These are phyloP conservation scores for Cheiracanthium punctorium DNA, from an alignment of 2,888 invertebrate species.

Conservation along the genomic window DNA sequence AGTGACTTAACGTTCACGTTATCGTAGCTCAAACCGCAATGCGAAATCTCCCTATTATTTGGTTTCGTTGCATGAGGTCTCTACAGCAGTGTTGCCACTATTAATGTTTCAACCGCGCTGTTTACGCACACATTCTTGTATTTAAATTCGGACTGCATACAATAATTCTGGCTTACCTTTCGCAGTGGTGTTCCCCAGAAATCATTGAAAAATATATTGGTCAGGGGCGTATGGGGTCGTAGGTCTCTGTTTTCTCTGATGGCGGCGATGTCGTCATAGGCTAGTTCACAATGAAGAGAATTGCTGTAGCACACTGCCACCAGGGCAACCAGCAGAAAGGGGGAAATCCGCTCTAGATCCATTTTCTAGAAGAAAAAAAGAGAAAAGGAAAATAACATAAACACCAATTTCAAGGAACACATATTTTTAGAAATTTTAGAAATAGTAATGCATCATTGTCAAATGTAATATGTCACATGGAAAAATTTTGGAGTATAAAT, in stretches of 20 bases:
- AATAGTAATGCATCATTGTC: too few species aligned
- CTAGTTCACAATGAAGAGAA: constrained; percentile 93
- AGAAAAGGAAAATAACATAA: too few species aligned
- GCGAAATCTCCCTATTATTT: too few species aligned
- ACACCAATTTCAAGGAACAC: too few species aligned
- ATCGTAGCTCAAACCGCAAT: too few species aligned
- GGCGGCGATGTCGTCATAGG: constrained; percentile 97
- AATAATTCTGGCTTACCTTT: constrained; percentile 76
- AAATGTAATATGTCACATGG: too few species aligned
- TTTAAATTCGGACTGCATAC: neutral
- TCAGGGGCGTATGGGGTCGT: constrained; percentile 90
- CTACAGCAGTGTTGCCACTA: too few species aligned
- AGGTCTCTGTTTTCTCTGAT: constrained; percentile 97
- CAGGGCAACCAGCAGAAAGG: constrained; percentile 61
- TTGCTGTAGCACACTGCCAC: constrained; percentile 83
- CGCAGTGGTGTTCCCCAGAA: constrained; percentile 99
- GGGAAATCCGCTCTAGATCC: constrained; percentile 54
- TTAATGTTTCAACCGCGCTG: too few species aligned
- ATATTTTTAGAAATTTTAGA: too few species aligned
- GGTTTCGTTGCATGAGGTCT: too few species aligned
- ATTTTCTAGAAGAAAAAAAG: constrained; percentile 5
- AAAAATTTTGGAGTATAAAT: too few species aligned
- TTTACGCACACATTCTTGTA: neutral
- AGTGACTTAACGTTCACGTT: too few species aligned
- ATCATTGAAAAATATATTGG: constrained; percentile 95